These are phyloP conservation scores for Orthonyx spaldingii DNA, from an alignment of 2,113 vertebrate species.

Conservation along the genomic window DNA sequence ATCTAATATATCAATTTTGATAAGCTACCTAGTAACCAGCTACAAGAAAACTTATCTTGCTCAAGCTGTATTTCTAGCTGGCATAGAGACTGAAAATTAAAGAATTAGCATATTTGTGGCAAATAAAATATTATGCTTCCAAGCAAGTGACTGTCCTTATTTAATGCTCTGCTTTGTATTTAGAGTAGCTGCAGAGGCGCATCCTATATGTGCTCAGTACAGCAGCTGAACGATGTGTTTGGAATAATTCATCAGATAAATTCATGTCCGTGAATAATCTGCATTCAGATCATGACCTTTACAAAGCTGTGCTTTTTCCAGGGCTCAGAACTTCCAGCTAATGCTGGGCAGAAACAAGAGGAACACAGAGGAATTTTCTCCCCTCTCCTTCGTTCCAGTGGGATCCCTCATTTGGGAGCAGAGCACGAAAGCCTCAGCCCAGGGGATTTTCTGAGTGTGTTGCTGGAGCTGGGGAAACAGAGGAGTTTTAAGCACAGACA, in stretches of 20 bases:
- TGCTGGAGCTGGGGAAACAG: neutral
- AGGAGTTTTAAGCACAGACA: neutral
- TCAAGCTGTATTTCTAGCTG: conserved; percentile 13
- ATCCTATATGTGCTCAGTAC: neutral
- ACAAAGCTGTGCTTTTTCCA: neutral
- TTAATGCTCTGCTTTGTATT: conserved; percentile 18
- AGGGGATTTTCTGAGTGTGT: neutral
- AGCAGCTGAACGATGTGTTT: neutral
- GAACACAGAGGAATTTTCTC: neutral
- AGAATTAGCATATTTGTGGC: conserved; percentile 41
- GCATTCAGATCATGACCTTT: conserved; percentile 43
- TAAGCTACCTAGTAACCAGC: neutral
- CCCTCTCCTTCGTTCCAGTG: fast-evolving
- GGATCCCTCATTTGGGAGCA: neutral
- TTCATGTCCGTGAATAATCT: conserved; percentile 33
- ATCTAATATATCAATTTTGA: neutral
- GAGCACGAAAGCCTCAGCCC: neutral
- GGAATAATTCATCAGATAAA: conserved; percentile 49
- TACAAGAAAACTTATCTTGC: neutral
- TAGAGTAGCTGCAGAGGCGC: neutral
- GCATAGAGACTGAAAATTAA: conserved; percentile 5
- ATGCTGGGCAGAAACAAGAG: neutral
- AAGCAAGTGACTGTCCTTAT: conserved; percentile 13
- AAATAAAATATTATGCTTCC: conserved; percentile 41
- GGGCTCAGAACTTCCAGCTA: neutral